Base-by-base conservation (phyloP, 2,113 vertebrate species). In the Ploceus nigricollis region DNA sequence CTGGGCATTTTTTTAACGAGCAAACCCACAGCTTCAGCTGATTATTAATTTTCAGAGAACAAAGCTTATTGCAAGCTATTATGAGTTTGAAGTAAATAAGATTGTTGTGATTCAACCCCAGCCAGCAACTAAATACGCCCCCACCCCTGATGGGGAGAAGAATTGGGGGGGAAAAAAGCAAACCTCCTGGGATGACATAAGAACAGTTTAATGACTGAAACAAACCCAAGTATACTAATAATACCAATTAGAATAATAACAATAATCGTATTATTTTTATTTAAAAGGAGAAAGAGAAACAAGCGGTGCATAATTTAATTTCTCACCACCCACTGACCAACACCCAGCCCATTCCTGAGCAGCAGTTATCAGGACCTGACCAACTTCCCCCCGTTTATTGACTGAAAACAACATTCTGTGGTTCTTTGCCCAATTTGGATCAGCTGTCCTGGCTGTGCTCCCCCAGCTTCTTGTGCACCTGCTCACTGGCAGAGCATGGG, bases 91-190 rank as follows among this genome's bases (percentile, higher is more conserved):
- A 86, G 20, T 63, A 87, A 82, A 80, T 20, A 79, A 9, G 58
- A 39, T 22, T 47, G 39, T 23, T 69, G 17, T 68, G 54, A 53
- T 48, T 69, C 56, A 61, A 35, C 5, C 12, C 25, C 70, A 61
- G 17, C 11, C 47, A 61, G 54, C 7, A 47, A 19, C 11, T 47
- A 47, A 68, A 25, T 47, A 40, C 21, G 54, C 6, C 8, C 11
- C 16, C 0, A 0, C n/a, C 4, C 21, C 4, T 11, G 1, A 13
- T 23, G 14, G 13, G 13, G 14, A 61, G n/a, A 53, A 54, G 9
- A 89, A 47, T 0, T 40, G 21, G 5, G 4, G 4, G 7, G 9
- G 2, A 54, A 69, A 51, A 53, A 75, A 12, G 11, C 18, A 82
- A 54, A 69, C 14, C 7, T 61, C 0, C 0, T 76, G 63, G 54